Base-by-base conservation (phyloP, 2,113 vertebrate species). In the Odontesthes bonariensis region DNA sequence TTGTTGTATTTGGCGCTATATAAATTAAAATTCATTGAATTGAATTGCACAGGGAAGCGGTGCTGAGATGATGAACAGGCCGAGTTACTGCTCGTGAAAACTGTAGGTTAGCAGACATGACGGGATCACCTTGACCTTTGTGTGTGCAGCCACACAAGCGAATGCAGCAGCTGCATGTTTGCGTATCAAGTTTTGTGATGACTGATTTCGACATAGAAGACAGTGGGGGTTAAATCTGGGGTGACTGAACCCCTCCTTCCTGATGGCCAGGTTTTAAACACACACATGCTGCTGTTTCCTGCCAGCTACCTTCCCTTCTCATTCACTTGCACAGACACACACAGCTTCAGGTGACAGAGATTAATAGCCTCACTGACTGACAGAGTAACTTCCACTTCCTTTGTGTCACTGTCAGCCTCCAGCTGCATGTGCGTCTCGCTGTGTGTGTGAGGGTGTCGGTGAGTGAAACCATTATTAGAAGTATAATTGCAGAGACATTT, bases 401-500 rank as follows among this genome's bases (percentile, higher is more conserved):
- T 96, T 97, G 85, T 88, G 88, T 97, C 96, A 94, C 95, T 96
- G 96, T 96, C 96, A 95, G 95, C 95, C 95, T 95, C 93, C 87
- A 93, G 95, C 95, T 62, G 73, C 71, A 54, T 44, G 31, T 2
- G 6, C 58, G 58, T 75, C 93, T 94, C 31, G 1, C 58, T 75
- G 49, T 63, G 78, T 69, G 67, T 47, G 42, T 46, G 35, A 59
- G 22, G 63, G 77, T 64, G 73, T 67, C 64, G 46, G 53, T 60
- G 42, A 57, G 11, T 57, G 93, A 93, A 91, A 95, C 94, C 95
- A 95, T 97, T 98, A 98, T 97, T 97, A 97, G 96, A 96, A 95
- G 95, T 97, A 96, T 97, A 99, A 98, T 98, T 98, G 96, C 94
- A 86, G 94, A 97, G 96, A 96, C 97, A 96, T 98, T 99, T 97